Base-by-base conservation (phyloP, 1,140 invertebrate genomes). In the Penaeus indicus region DNA sequence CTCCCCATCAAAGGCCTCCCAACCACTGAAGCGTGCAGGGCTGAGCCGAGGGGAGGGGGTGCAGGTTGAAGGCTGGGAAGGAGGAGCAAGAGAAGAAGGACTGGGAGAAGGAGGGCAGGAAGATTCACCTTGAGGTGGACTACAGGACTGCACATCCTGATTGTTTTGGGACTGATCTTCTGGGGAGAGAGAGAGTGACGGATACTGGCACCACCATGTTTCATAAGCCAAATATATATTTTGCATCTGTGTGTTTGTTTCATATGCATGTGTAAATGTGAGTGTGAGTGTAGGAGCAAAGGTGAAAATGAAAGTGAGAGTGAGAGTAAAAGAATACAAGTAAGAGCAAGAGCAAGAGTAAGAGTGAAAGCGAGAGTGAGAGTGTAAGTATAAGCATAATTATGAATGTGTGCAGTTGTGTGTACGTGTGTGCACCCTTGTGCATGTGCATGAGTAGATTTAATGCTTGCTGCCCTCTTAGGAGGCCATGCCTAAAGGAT, bases 151-250 rank as follows among this genome's bases (percentile, higher is more conserved):
- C 84, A 84, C 83, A 54, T 54, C 54, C 79, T 86, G 79, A 82
- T 67, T 86, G 61, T 90, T 89, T 87, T 88, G 88, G 79, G 86
- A 80, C 82, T 90, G 88, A 79, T 90, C 88, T 32, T 91, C 90
- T 54, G 89, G 90, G 81, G 90, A 91, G 63, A 89, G 90, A 64
- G 88, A 60, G 47, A 86, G 27, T 27, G 82, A 64, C 61, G 64
- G 78, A 54, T 47, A 54, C 32, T 27, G 42, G 64, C 32, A 72
- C 62, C 64, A 84, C 42, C 62, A 38, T 84, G 32, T 42, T 54
- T 38, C 64, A 62, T 22, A 84, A 62, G 32, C 38, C 32, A 85
- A 19, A 21, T n/a, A 54, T 85, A 80, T 38, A 67, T 80, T 75
- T 21, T 75, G 38, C 22, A 25, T 75, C 21, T 75, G 38, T 75